Base-by-base conservation (phyloP, 2,113 vertebrate genomes). In the Chaetodon auriga region DNA sequence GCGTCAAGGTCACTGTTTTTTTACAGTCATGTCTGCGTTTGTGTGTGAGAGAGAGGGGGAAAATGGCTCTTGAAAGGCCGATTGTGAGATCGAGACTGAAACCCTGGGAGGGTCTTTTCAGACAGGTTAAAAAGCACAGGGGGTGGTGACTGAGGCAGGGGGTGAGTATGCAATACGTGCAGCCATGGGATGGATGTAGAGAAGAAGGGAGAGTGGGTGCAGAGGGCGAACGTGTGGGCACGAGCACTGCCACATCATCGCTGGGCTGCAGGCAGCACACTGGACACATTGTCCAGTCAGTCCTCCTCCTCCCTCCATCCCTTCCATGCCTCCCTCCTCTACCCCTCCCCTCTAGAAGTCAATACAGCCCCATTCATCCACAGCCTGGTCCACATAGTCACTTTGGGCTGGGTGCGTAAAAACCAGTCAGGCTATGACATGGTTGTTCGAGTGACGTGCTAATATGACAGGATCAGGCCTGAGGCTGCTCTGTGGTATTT, bases 161-260 rank as follows among this genome's bases (percentile, higher is more conserved):
- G 46, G 15, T 49, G 41, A 55, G n/a, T 46, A 51, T 15, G 58
- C 38, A 76, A 30, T 16, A 62, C 45, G 25, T 53, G 48, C 38
- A 65, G 58, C 63, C 12, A 46, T 53, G 51, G 55, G 55, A 46
- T 84, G 71, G 69, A 57, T 74, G 76, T 51, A 64, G 23, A 75
- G 48, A 49, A 35, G 70, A 70, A 65, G 80, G 66, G 64, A 76
- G 81, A 71, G 54, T 79, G 81, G 69, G 71, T 75, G 83, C 69
- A 87, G 70, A 78, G 86, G 78, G 86, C 45, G 46, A 81, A 63
- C 53, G 51, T 88, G 83, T 75, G 91, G 85, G 89, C 71, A 82
- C 0, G 61, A 90, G 83, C 76, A 77, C 14, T 94, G 93, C 92
- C 92, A 95, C 94, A 94, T 94, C 94, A 94, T 92, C 89, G 55